Evolutionary conservation across 2,113 vertebrate genomes (phyloP).

Genomic region (Tichodroma muraria): DNA sequence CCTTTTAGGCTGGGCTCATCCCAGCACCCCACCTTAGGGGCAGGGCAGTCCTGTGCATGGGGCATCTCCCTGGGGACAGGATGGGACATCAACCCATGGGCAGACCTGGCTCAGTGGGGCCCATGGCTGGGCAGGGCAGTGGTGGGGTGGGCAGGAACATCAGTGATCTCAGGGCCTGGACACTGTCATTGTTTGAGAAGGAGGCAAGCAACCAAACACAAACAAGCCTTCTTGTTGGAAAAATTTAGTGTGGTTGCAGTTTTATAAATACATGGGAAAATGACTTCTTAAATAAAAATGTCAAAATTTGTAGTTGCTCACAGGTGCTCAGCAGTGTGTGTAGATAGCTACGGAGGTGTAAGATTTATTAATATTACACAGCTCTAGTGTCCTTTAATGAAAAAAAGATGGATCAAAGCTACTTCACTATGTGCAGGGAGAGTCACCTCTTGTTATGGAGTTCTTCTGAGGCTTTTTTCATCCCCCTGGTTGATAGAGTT

Average conservation of each 20-base stretch:
- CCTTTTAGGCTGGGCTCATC: not conserved
- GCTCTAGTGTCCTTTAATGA: not conserved
- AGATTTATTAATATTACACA: not conserved
- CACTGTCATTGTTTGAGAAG: not conserved
- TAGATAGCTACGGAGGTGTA: not conserved
- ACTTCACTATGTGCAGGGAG: not conserved
- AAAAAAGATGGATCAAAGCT: not conserved
- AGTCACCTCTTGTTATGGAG: not conserved
- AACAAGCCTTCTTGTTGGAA: not conserved
- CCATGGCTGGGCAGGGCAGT: not conserved
- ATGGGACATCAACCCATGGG: rapidly evolving
- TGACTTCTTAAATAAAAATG: not conserved
- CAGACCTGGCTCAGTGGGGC: not conserved
- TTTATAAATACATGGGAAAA: not conserved
- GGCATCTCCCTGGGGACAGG: not conserved
- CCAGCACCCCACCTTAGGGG: not conserved
- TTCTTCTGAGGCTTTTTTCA: not conserved
- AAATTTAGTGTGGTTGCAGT: not conserved
- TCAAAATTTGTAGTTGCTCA: not conserved
- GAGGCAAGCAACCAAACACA: not conserved
- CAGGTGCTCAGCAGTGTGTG: not conserved
- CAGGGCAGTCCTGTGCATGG: rapidly evolving
- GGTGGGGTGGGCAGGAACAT: not conserved
- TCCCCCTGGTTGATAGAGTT: not conserved
- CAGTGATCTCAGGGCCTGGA: no score